phyloP scores from a whole-genome alignment of 2,797 vertebrate genomes.

The Enteromius anoplus region DNA sequence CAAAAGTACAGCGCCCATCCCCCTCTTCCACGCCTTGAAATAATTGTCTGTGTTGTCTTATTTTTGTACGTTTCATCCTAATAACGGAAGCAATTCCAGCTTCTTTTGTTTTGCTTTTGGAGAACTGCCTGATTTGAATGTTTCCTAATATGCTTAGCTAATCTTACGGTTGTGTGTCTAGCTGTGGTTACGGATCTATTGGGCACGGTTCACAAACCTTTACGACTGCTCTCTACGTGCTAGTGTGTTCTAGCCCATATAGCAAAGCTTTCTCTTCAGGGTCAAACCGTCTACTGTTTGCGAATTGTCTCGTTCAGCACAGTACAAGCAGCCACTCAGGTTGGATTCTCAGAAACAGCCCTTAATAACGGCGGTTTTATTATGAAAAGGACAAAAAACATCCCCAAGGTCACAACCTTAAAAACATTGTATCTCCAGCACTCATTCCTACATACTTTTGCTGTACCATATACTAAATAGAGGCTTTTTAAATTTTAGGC shows the following conservation, averaged over 20 bases:
- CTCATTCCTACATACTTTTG: slow-evolving; percentile 3
- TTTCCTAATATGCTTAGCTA: slow-evolving; percentile 50
- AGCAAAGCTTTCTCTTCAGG: slow-evolving; percentile 38
- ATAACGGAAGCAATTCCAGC: slow-evolving; percentile 69
- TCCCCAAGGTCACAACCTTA: slow-evolving; percentile 36
- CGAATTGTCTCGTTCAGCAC: slow-evolving; percentile 2
- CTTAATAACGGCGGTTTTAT: slow-evolving; percentile 15
- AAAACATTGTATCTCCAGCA: slow-evolving; percentile 5
- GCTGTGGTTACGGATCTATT: slow-evolving; percentile 48
- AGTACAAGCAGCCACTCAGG: slow-evolving; percentile 32
- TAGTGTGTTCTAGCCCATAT: slow-evolving; percentile 34
- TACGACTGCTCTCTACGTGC: slow-evolving; percentile 19
- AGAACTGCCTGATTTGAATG: slow-evolving; percentile 69
- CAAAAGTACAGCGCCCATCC: slow-evolving; percentile 52
- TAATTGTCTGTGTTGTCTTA: slow-evolving; percentile 48
- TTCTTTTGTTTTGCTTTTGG: slow-evolving; percentile 67
- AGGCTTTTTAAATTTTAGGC: slow-evolving; percentile 21
- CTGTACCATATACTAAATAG: slow-evolving; percentile 9
- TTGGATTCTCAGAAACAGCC: slow-evolving; percentile 7
- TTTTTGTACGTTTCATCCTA: slow-evolving; percentile 40
- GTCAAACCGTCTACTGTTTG: slow-evolving; percentile 39
- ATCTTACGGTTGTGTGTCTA: slow-evolving; percentile 24
- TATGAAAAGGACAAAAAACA: slow-evolving; percentile 17
- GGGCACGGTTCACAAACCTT: slow-evolving; percentile 41
- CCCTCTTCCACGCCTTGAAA: slow-evolving; percentile 56